Base-by-base conservation (phyloP, 2,888 invertebrate genomes). In the Eilema depressum region DNA sequence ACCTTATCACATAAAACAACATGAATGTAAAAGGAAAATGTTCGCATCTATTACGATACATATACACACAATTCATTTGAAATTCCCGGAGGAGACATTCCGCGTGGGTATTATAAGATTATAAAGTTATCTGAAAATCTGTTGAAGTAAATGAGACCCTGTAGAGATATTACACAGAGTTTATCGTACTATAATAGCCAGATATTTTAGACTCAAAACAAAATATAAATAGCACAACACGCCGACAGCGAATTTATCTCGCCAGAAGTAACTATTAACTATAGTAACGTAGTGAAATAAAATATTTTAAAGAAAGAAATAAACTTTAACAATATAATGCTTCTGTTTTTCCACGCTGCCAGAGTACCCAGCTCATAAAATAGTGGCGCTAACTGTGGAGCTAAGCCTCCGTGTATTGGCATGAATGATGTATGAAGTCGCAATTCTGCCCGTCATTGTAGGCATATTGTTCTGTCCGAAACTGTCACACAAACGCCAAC, bases 11-110 rank as follows among this genome's bases (percentile, higher is more conserved):
- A 53, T 57, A 33, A 61, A 65, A 47, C 30, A 25, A 61, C 30
- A 64, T 59, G 68, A 62, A 57, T 70, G 33, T 68, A 63, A 66
- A 69, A 53, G 11, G 11, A 26, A 66, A 5, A 59, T 56, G 68
- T n/a, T 47, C 47, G 20, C 11, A 47, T 47, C 53, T 59, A 26
- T 56, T 62, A 25, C 20, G n/a, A 33, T 61, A 68, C 56, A 25
- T 57, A 66, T 33, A 30, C 33, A 17, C 23, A 20, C 20, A 25
- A 63, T 56, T 56, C 23, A 56, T 56, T 62, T 61, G 11, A 0
- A 66, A 59, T 57, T 57, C 56, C 56, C 65, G 25, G 17, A 25
- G 65, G 65, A 33, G 30, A 56, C 23, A 65, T 30, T 33, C 23
- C 23, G 57, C n/a, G 57, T 56, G 3, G 56, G 23, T 65, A 20